Conservation (phyloP, 2,797 vertebrate genomes). For the Hozukius guyotensis region DNA sequence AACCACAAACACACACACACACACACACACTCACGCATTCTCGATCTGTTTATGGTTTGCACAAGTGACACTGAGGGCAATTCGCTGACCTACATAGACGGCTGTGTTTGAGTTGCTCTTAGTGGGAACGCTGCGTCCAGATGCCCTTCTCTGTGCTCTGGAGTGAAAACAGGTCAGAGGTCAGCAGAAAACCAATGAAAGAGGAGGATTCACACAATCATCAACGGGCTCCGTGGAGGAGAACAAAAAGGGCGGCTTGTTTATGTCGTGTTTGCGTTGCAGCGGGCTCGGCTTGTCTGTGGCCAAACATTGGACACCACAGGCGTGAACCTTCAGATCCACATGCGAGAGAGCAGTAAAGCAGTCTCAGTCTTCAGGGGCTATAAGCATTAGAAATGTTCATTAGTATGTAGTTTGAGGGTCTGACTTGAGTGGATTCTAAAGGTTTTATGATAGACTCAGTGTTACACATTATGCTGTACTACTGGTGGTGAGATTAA, state of each 20-base stretch:
- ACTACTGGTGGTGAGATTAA: background rate
- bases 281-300: background rate
- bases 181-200: constrained; percentile 56
- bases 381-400: background rate
- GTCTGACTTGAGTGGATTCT: constrained; percentile 11
- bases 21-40: constrained; percentile 21
- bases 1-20: constrained; percentile 22
- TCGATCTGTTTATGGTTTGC: constrained; percentile 57
- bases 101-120: constrained; percentile 50
- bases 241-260: constrained; percentile 66
- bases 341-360: constrained; percentile 7
- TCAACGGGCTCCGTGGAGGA: constrained; percentile 9
- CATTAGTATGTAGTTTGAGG: constrained; percentile 12
- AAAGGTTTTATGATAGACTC: constrained; percentile 20
- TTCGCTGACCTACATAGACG: constrained; percentile 78
- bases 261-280: constrained; percentile 35
- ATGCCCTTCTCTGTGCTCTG: constrained; percentile 59
- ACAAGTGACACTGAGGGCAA: constrained; percentile 62
- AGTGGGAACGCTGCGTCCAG: constrained; percentile 62
- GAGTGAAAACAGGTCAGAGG: constrained; percentile 76
- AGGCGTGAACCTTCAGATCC: constrained; percentile 33
- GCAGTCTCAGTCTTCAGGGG: background rate
- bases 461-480: background rate
- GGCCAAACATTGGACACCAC: constrained; percentile 43
- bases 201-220: constrained; percentile 57